These are phyloP conservation scores for Pyrocoelia pectoralis DNA, from an alignment of 2,888 invertebrate species.

Conservation along the genomic window DNA sequence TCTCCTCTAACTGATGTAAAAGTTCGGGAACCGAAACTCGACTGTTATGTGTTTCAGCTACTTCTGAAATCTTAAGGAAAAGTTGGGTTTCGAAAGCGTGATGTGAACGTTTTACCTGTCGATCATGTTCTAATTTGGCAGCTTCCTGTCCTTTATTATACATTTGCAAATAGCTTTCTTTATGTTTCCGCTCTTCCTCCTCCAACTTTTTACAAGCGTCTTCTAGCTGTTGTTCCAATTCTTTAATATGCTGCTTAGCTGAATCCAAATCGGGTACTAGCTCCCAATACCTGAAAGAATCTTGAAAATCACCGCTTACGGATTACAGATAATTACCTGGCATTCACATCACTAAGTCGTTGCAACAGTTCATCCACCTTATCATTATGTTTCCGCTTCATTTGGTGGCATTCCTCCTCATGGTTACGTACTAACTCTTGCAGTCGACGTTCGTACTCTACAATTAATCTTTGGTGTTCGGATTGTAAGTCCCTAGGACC, in stretches of 20 bases:
- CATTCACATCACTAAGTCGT: conserved; percentile 77
- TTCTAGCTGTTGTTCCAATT: conserved; percentile 76
- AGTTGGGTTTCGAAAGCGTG: too few relatives aligned
- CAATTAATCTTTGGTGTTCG: conserved; percentile 73
- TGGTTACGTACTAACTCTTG: conserved; percentile 75
- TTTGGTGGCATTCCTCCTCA: conserved; percentile 73
- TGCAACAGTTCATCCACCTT: conserved; percentile 77
- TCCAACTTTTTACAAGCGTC: conserved; percentile 72
- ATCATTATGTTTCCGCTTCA: conserved; percentile 82
- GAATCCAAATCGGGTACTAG: conserved; percentile 76
- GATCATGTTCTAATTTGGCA: conserved; percentile 74
- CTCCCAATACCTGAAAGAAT: conserved; percentile 71
- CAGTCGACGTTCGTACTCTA: conserved; percentile 77
- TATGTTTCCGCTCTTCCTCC: conserved; percentile 77
- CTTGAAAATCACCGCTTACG: background rate
- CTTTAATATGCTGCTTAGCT: conserved; percentile 74
- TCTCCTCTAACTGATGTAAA: conserved; percentile 82
- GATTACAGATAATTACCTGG: conserved; percentile 62
- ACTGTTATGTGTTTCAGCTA: conserved; percentile 69
- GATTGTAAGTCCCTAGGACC: conserved; percentile 64
- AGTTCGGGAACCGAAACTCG: conserved; percentile 83
- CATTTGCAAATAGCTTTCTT: conserved; percentile 82
- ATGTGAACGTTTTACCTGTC: too few relatives aligned
- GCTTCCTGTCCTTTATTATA: conserved; percentile 82
- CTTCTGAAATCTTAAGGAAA: conserved; percentile 54